Percentiles rank a stretch among this genome's conserved stretches.
phyloP scores from a whole-genome alignment of 1,140 invertebrate species.

The Panagrolaimus sp. region DNA sequence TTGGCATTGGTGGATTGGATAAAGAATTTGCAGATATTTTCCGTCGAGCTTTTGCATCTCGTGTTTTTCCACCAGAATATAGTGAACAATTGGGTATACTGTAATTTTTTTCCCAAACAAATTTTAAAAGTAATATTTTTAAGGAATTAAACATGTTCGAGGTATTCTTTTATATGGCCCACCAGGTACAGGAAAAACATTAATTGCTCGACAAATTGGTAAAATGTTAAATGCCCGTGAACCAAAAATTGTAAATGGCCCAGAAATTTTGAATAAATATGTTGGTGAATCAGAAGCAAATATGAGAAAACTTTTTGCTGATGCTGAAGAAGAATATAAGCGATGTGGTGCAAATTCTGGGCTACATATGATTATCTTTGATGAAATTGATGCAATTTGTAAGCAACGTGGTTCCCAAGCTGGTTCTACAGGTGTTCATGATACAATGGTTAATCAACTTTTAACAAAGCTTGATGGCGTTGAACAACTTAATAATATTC shows the following conservation, averaged over 20 bases:
- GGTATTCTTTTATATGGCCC: slow-evolving; percentile 87
- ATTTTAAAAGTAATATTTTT: too few species aligned
- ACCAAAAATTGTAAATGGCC: slow-evolving; percentile 99
- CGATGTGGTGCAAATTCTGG: slow-evolving; percentile 84
- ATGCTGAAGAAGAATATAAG: slow-evolving; percentile 97
- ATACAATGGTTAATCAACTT: slow-evolving; percentile 94
- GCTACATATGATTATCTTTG: slow-evolving; percentile 98
- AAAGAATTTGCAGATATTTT: slow-evolving; percentile 96
- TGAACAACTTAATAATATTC: slow-evolving; percentile 96
- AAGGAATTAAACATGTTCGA: slow-evolving; percentile 85
- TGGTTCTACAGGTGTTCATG: slow-evolving; percentile 65
- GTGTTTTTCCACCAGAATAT: slow-evolving; percentile 92
- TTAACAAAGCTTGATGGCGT: slow-evolving; percentile 98
- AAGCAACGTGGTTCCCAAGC: slow-evolving; percentile 88
- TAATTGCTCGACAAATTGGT: slow-evolving; percentile 97
- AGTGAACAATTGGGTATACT: slow-evolving; percentile 79
- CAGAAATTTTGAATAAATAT: slow-evolving; percentile 90
- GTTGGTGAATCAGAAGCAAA: slow-evolving; percentile 95
- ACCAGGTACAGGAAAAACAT: slow-evolving; percentile 94
- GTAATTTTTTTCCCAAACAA: too few species aligned
- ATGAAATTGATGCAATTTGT: slow-evolving; percentile 99
- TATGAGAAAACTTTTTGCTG: slow-evolving; percentile 86
- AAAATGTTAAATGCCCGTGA: slow-evolving; percentile 97
- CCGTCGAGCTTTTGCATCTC: slow-evolving; percentile 88
- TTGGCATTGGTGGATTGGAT: slow-evolving; percentile 95